Evolutionary conservation across 2,888 invertebrate genomes (phyloP).

Genomic region (Ormyrus pomaceus): DNA sequence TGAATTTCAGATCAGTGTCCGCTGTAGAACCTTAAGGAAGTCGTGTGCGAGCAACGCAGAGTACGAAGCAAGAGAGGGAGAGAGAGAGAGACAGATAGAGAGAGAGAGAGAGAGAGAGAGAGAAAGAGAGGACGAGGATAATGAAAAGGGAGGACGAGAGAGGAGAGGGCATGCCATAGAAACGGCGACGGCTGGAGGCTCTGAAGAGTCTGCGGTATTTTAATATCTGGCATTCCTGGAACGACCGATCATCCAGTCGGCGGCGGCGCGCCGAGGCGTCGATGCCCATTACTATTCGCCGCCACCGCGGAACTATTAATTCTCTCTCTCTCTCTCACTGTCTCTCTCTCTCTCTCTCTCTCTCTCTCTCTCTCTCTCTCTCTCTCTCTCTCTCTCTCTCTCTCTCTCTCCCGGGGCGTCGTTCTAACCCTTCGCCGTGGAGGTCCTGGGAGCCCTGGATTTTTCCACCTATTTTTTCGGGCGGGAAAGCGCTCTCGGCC

Average conservation of each 20-base stretch:
- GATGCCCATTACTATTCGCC: conserved; percentile 38
- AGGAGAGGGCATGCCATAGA: too few relatives aligned
- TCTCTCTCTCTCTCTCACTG: too few relatives aligned
- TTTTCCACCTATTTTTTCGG: too few relatives aligned
- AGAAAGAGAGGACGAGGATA: conserved; percentile 51
- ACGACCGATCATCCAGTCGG: conserved; percentile 68
- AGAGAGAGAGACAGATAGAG: conserved; percentile 43
- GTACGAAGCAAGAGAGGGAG: neutral
- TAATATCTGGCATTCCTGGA: conserved; percentile 74
- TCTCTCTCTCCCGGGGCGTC: too few relatives aligned
- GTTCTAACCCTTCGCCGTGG: too few relatives aligned
- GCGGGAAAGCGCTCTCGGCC: neutral
- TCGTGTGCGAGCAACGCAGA: neutral
- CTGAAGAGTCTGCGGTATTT: conserved; percentile 73
- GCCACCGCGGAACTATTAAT: conserved; percentile 25
- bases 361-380: too few relatives aligned
- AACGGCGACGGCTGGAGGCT: conserved; percentile 54
- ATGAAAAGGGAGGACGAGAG: conserved; percentile 52
- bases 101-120: conserved; percentile 42
- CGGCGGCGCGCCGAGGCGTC: conserved; percentile 39
- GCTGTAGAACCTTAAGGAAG: neutral
- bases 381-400: too few relatives aligned
- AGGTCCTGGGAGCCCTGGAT: too few relatives aligned
- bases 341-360: too few relatives aligned
- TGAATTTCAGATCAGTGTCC: conserved; percentile 18